Percentiles rank a stretch among this genome's conserved stretches.
Conservation (phyloP, 2,797 vertebrate genomes). For the Ibycter americanus region DNA sequence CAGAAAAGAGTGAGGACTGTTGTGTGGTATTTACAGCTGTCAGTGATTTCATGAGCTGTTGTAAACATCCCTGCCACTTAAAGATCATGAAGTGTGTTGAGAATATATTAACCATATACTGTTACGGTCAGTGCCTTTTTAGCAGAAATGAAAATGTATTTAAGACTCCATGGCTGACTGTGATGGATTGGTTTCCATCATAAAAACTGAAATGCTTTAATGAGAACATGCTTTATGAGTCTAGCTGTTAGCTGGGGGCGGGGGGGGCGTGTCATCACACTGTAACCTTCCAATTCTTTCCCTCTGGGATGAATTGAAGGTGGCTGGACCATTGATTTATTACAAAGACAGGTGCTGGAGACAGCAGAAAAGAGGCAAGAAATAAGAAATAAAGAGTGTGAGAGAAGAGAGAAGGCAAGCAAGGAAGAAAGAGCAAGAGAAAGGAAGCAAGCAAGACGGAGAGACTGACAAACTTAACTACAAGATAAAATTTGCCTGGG, state of each 20-base stretch:
- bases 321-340: constrained; percentile 1
- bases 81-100: not conserved
- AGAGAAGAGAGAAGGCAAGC: not conserved
- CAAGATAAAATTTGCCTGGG: not conserved
- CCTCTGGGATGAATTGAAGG: constrained; percentile 8
- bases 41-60: constrained; percentile 18
- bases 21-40: constrained; percentile 28
- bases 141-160: constrained; percentile 36
- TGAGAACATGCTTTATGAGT: constrained; percentile 52
- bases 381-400: not conserved
- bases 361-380: not conserved
- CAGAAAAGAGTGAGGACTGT: not conserved
- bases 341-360: constrained; percentile 51
- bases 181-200: constrained; percentile 55
- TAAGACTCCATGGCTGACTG: constrained; percentile 18
- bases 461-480: not conserved
- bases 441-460: not conserved
- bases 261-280: constrained; percentile 36
- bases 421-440: not conserved
- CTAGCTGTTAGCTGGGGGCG: constrained; percentile 29
- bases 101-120: not conserved
- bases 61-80: constrained; percentile 43
- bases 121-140: not conserved
- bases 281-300: constrained; percentile 42
- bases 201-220: constrained; percentile 65